Base-by-base conservation (phyloP, 2,888 invertebrate species). In the Noctua fimbriata region DNA sequence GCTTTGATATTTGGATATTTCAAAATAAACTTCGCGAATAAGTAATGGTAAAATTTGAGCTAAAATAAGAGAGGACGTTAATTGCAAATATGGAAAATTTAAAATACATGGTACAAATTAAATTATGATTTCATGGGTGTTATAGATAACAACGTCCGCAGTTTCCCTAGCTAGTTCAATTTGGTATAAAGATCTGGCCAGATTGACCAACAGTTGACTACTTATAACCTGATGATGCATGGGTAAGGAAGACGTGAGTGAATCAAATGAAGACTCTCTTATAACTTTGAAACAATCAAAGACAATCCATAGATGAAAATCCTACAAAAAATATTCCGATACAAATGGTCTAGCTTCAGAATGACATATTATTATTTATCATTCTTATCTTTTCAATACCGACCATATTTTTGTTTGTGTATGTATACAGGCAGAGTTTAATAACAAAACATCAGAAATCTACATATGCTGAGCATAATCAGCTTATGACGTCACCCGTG, bases 401-500 rank as follows among this genome's bases (percentile, higher is more conserved):
- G 7, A 55, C 49, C 41, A 60, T 10, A 12, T 36, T 32, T 28
- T 44, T 79, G 60, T 83, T 75, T 84, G 69, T 77, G 60, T 74
- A 83, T 1, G n/a, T 52, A 66, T 44, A 74, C 9, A 76, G 36
- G 44, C 36, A 52, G 73, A 80, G 76, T 81, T 76, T 67, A 65
- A 70, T 71, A 67, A 87, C 74, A 73, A 86, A 79, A 86, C 71
- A 86, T 63, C 63, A 85, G 36, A 74, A 79, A 87, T 84, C 72
- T 79, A 83, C 76, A 79, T 69, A 73, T 49, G 66, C 41, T 28
- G 63, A 76, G 69, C 63, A 82, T 85, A 88, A 86, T 82, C 81
- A 82, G 89, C 73, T 88, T 83, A 84, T 88, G 83, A 86, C 88
- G 89, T 85, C 89, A 89, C 21, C 73, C 16, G 60, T 69, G 81